phyloP scores from a whole-genome alignment of 2,113 vertebrate genomes.

The Rana temporaria region DNA sequence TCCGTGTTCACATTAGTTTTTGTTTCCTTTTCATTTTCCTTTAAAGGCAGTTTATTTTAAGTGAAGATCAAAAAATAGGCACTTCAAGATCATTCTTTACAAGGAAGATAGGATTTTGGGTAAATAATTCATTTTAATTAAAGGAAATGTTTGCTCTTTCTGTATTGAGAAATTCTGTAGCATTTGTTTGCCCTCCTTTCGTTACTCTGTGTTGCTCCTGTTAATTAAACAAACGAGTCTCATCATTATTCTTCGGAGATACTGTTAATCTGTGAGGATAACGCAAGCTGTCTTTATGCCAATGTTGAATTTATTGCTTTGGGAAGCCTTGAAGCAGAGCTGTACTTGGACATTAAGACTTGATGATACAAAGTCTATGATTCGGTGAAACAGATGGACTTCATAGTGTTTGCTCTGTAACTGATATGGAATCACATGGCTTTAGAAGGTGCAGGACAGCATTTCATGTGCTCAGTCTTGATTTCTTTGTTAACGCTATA shows the following conservation, averaged over 20 bases:
- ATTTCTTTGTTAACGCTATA: background rate
- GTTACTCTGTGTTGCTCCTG: slow-evolving; percentile 50
- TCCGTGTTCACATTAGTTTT: slow-evolving; percentile 13
- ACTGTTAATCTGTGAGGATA: slow-evolving; percentile 49
- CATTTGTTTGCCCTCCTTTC: slow-evolving; percentile 44
- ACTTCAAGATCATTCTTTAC: slow-evolving; percentile 36
- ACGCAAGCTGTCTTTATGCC: slow-evolving; percentile 29
- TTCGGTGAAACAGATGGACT: slow-evolving; percentile 9
- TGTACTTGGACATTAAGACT: slow-evolving; percentile 43
- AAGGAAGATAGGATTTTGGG: slow-evolving; percentile 35
- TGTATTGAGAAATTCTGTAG: slow-evolving; percentile 29
- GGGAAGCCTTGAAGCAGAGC: slow-evolving; percentile 46
- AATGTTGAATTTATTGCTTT: slow-evolving; percentile 47
- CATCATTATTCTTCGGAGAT: slow-evolving; percentile 50
- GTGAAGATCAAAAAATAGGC: slow-evolving; percentile 30
- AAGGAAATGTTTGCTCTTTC: slow-evolving; percentile 47
- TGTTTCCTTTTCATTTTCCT: background rate
- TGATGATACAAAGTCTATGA: background rate
- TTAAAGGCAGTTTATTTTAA: background rate
- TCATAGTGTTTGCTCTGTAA: slow-evolving; percentile 28
- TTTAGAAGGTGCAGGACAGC: background rate
- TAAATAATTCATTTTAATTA: slow-evolving; percentile 51
- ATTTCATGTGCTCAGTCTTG: background rate
- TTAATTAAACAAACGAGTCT: slow-evolving; percentile 52
- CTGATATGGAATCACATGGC: background rate